Evolutionary conservation across 2,888 invertebrate genomes (phyloP).

Genomic region (Parochlus steinenii): DNA sequence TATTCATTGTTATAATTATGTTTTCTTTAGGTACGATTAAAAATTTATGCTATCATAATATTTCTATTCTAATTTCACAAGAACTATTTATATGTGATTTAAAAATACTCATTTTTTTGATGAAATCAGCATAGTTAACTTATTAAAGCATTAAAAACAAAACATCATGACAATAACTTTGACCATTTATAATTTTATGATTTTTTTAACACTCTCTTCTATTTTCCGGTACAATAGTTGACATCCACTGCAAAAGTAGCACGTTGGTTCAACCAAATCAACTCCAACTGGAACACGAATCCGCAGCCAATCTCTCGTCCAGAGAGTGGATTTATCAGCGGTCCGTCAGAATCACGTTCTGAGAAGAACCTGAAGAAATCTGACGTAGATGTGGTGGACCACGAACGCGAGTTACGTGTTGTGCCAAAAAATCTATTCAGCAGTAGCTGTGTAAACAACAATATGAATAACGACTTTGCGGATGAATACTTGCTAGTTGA

Average conservation of each 20-base stretch:
- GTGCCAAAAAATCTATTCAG: slow-evolving; percentile 7
- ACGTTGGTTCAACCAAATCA: slow-evolving; percentile 62
- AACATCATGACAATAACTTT: neutral
- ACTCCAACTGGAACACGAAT: slow-evolving; percentile 28
- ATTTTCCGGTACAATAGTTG: slow-evolving; percentile 34
- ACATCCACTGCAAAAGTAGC: slow-evolving; percentile 64
- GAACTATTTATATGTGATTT: too few species aligned
- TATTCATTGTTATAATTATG: too few species aligned
- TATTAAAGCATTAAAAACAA: neutral
- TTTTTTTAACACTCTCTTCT: slow-evolving; percentile 3
- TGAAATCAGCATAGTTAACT: too few species aligned
- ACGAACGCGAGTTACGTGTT: too few species aligned
- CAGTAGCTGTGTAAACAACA: slow-evolving; percentile 24
- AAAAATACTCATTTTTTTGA: too few species aligned
- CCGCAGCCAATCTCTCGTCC: slow-evolving; percentile 49
- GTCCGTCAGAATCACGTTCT: slow-evolving; percentile 38
- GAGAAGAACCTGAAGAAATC: slow-evolving; percentile 26
- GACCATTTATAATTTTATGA: neutral
- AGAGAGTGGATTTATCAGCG: slow-evolving; percentile 62
- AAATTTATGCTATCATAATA: too few species aligned
- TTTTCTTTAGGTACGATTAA: too few species aligned
- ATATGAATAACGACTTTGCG: slow-evolving; percentile 28
- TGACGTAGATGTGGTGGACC: slow-evolving; percentile 31
- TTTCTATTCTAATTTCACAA: too few species aligned
- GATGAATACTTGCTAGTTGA: slow-evolving; percentile 46